Evolutionary conservation across 2,113 vertebrate genomes (phyloP).

Genomic region (Paratilapia polleni): DNA sequence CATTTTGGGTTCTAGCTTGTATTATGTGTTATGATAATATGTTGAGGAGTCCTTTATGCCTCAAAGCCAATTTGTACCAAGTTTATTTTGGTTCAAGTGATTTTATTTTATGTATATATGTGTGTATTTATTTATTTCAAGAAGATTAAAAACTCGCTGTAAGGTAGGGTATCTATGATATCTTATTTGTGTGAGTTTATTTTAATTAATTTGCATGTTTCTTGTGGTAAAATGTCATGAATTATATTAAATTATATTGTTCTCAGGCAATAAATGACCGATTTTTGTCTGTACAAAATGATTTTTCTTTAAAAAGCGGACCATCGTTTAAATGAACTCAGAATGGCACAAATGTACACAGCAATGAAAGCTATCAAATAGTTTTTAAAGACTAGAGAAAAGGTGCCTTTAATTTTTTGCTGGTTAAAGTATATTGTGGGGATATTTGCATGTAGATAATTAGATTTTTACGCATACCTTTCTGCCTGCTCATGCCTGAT

Average conservation of each 20-base stretch:
- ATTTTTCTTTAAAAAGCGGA: not conserved
- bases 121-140: not conserved
- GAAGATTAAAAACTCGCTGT: not conserved
- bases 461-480: not conserved
- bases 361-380: not conserved
- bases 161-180: not conserved
- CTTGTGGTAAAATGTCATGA: not conserved
- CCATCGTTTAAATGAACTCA: not conserved
- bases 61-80: not conserved
- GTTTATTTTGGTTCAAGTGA: not conserved
- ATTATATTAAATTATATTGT: not conserved
- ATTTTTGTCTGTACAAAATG: no score
- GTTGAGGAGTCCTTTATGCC: not conserved
- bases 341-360: not conserved
- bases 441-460: not conserved
- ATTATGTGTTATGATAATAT: not conserved
- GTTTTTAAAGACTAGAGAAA: no score
- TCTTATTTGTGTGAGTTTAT: not conserved
- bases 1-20: not conserved
- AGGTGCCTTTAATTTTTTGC: not conserved
- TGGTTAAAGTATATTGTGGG: no score
- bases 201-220: not conserved
- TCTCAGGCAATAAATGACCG: no score
- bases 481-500: not conserved
- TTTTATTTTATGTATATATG: not conserved